Evolutionary conservation across 2,113 vertebrate genomes (phyloP), one percentile per base, ranked within the genome.

Genomic region (Toxotes chatareus): DNA sequence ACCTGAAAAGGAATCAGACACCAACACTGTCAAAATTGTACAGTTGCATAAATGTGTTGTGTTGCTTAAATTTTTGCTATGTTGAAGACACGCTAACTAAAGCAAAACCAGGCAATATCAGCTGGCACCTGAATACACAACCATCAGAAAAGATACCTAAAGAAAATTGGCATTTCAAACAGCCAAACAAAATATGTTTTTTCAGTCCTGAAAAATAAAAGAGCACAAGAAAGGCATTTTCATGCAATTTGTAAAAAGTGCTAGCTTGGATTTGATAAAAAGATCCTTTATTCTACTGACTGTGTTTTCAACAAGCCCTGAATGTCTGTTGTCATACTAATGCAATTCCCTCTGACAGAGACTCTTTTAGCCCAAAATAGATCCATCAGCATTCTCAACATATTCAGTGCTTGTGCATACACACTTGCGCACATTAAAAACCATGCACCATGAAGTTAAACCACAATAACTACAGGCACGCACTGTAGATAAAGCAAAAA

Each of bases 361-460:
- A 75, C 68, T 71, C 79, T 89, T 92, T 92, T 81, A 79, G 81
- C 85, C 72, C 61, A 85, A 92, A 91, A 95, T 91, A 92, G 91
- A 93, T 89, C 85, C 82, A 87, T 91, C 92, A 92, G 90, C 66
- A 91, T 79, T 72, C 87, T 56, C 82, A 47, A 60, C 79, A 80
- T 88, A 82, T 59, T 88, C 74, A 66, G 40, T 55, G 59, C 65
- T 60, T 34, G 17, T 38, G 42, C 66, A 51, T 14, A 34, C 49
- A 73, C 56, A 69, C 73, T 64, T 31, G 56, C 63, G 61, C 64
- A 80, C 73, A 87, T 77, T 59, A 72, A 69, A 83, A 79, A 66
- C 31, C 55, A 80, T 67, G 65, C 73, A 74, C 60, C 21, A 61
- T 66, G 70, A 83, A 70, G 76, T 73, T 79, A 72, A 71, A 85